Base-by-base conservation (phyloP, 2,113 vertebrate species). In the Cisticola juncidis region DNA sequence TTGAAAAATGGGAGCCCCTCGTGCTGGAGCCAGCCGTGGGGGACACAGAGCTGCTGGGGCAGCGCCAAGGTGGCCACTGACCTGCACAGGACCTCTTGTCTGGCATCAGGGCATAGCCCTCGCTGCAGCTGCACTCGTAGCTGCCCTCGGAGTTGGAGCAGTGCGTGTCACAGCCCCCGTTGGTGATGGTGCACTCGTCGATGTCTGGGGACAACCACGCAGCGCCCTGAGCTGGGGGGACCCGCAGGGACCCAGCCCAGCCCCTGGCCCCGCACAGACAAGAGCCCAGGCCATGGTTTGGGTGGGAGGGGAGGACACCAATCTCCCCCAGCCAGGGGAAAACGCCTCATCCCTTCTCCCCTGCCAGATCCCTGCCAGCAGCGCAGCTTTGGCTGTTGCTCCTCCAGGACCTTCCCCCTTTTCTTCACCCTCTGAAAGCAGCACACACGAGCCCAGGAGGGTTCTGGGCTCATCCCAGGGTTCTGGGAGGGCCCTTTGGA, bases 71-170 rank as follows among this genome's bases (percentile, higher is more conserved):
- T 33, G 38, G 10, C 21, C 9, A 26, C 80, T 97, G 94, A 99
- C 99, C 99, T 96, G 98, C 94, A 38, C 99, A 99, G 0, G 98
- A 98, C 70, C 98, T 98, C 95, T 99, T 98, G 90, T 99, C 98
- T 0, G 99, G 98, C 99, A 99, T 99, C 36, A 99, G 97, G 0
- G 98, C 98, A 0, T 99, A 99, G 53, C 99, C 99, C 12, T 98
- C 98, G 1, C 98, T 98, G 29, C 99, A 99, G 98, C 98, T 98
- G 95, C 99, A 99, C 86, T 98, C 98, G 11, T 99, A 99, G 98
- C 99, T 99, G 69, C 99, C 99, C 94, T 99, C 98, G 0, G 98
- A 99, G 98, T 99, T 99, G 87, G 98, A 97, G 42, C 99, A 99
- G 95, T 98, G 98, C 0, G 98, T 98, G 50, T 98, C 99, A 38